These are phyloP conservation scores for Macrotis lagotis DNA, from an alignment of 2,113 vertebrate genomes.

Conservation along the genomic window DNA sequence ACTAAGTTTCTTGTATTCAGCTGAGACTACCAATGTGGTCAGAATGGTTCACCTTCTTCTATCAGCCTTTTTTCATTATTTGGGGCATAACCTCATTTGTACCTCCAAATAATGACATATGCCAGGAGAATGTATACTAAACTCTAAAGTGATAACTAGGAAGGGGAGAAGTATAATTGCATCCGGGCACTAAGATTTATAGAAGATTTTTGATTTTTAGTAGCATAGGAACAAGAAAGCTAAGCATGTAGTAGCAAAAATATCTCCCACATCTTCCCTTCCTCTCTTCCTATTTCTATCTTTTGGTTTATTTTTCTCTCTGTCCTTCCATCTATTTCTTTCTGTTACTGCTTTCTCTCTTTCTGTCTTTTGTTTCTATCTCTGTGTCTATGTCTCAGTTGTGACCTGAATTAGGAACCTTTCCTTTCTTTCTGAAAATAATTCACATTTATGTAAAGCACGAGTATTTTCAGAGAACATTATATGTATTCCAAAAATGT, in stretches of 20 bases:
- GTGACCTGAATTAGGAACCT: too few relatives aligned
- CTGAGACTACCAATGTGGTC: constrained; percentile 31
- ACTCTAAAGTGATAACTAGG: background rate
- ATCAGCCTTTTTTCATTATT: constrained; percentile 59
- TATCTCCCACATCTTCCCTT: background rate
- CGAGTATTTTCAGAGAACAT: too few relatives aligned
- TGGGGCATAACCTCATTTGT: background rate
- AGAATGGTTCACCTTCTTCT: constrained; percentile 76
- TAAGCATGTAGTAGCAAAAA: background rate
- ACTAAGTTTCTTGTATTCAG: constrained; percentile 51
- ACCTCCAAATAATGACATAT: background rate
- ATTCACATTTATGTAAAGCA: too few relatives aligned
- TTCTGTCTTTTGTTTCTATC: too few relatives aligned
- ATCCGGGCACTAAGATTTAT: background rate
- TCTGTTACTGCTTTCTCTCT: too few relatives aligned
- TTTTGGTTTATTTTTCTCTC: too few relatives aligned
- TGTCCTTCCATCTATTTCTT: too few relatives aligned
- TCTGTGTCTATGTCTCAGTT: too few relatives aligned
- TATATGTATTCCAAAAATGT: too few relatives aligned
- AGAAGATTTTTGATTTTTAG: background rate
- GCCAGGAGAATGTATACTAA: background rate
- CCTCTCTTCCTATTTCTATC: background rate
- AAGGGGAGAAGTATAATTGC: background rate
- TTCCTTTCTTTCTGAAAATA: too few relatives aligned
- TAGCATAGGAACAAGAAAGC: background rate